These are phyloP conservation scores for Lycopodina hypogea DNA, from an alignment of 37 sponge, comb jelly and placozoan species.

Conservation along the genomic window DNA sequence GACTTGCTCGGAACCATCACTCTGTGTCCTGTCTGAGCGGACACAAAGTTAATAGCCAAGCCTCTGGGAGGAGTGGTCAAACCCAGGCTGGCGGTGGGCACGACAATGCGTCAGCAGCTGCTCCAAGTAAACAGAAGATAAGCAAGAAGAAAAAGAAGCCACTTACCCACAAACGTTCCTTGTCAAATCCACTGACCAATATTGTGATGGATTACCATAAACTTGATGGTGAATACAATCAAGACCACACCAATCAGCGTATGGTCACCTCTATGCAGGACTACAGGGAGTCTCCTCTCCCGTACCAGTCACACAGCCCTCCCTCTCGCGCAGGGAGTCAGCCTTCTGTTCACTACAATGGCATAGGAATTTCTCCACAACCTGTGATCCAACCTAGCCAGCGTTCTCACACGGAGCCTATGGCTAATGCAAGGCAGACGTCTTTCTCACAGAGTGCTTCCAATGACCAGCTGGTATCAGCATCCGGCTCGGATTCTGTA, in stretches of 20 bases:
- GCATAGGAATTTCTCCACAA: neutral
- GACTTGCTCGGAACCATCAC: conserved; percentile 8
- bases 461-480: neutral
- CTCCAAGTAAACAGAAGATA: neutral
- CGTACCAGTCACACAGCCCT: conserved; percentile 43
- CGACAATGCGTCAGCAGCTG: neutral
- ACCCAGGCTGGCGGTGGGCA: neutral
- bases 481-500: conserved; percentile 7
- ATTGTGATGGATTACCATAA: conserved; percentile 16
- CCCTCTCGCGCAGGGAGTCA: conserved; percentile 44
- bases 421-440: conserved; percentile 2
- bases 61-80: neutral
- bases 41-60: neutral
- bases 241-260: neutral
- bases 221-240: neutral
- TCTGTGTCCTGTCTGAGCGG: conserved; percentile 18
- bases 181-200: conserved; percentile 51
- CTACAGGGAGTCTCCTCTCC: neutral
- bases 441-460: conserved; percentile 36
- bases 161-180: conserved; percentile 38
- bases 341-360: conserved; percentile 16
- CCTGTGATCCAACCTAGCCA: neutral
- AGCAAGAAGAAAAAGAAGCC: neutral
- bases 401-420: conserved; percentile 34
- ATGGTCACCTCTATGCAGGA: neutral